Percentiles rank a stretch among this genome's conserved stretches.
Conservation (phyloP, 2,888 invertebrate species). For the Anthophora plumipes region DNA sequence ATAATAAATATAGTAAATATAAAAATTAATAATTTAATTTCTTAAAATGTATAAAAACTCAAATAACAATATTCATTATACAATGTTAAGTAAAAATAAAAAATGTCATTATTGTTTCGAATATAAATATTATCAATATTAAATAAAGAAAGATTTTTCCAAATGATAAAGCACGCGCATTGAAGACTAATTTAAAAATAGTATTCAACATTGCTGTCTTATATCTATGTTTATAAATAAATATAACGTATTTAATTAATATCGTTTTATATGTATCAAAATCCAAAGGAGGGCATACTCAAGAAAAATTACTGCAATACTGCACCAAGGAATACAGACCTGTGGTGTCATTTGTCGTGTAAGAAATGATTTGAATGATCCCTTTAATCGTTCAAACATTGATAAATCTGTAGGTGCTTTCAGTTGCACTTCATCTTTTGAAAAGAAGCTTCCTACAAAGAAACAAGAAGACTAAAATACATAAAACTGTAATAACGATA, state of each 20-base stretch:
- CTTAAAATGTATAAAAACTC: constrained; percentile 57
- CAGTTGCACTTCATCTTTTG: constrained; percentile 78
- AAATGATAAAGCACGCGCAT: constrained; percentile 4
- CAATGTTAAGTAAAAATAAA: constrained; percentile 35
- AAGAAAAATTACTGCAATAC: constrained; percentile 70
- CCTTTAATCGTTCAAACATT: constrained; percentile 81
- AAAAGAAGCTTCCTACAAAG: constrained; percentile 73
- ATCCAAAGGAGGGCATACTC: constrained; percentile 71
- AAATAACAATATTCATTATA: constrained; percentile 39
- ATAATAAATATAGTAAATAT: constrained; percentile 49
- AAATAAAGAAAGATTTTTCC: constrained; percentile 24
- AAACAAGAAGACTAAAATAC: constrained; percentile 9
- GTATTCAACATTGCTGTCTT: constrained; percentile 7
- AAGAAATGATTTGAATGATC: constrained; percentile 80
- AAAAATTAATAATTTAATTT: constrained; percentile 55
- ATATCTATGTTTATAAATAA: constrained; percentile 1
- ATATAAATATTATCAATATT: constrained; percentile 27
- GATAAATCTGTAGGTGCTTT: constrained; percentile 82
- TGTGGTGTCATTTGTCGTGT: constrained; percentile 77
- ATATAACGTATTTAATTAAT: constrained; percentile 27
- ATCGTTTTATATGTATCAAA: constrained; percentile 65
- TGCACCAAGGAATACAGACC: constrained; percentile 80
- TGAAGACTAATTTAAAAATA: not conserved
- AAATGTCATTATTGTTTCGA: not conserved
- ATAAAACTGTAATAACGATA: not conserved